Conservation (phyloP, 2,797 vertebrate species). For the Cacajao melanocephalus region DNA sequence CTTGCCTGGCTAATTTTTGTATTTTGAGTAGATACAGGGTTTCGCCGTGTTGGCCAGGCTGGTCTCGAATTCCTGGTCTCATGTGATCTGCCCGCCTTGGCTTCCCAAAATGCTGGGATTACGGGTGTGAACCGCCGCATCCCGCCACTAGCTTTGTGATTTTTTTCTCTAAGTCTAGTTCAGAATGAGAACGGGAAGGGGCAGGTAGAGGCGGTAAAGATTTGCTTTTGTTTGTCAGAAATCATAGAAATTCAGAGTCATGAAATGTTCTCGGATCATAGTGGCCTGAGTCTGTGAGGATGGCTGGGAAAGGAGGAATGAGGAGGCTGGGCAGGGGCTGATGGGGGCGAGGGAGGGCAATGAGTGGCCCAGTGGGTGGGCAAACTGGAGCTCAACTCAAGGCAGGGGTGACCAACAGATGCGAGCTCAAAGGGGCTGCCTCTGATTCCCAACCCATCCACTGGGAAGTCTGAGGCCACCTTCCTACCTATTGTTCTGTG, state of each 20-base stretch:
- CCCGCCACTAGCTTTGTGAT: accelerated
- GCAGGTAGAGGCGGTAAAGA: not conserved
- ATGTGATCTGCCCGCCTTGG: not conserved
- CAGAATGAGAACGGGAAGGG: not conserved
- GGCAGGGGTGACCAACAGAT: not conserved
- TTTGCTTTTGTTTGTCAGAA: not conserved
- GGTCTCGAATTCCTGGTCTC: not conserved
- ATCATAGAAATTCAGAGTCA: not conserved
- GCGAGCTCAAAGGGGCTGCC: not conserved
- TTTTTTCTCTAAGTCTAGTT: not conserved
- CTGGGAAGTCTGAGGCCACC: not conserved
- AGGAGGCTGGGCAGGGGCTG: not conserved
- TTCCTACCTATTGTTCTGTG: no score
- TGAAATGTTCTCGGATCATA: not conserved
- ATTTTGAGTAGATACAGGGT: not conserved
- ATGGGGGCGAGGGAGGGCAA: not conserved
- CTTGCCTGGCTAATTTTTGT: not conserved
- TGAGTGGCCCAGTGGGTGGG: not conserved
- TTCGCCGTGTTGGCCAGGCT: not conserved
- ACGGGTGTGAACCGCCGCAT: accelerated
- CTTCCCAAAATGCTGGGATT: not conserved
- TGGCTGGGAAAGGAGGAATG: not conserved
- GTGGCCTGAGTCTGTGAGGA: not conserved
- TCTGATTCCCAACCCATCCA: not conserved
- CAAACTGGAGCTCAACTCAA: not conserved